phyloP scores from a whole-genome alignment of 2,888 invertebrate species.

The Euproctis similis region DNA sequence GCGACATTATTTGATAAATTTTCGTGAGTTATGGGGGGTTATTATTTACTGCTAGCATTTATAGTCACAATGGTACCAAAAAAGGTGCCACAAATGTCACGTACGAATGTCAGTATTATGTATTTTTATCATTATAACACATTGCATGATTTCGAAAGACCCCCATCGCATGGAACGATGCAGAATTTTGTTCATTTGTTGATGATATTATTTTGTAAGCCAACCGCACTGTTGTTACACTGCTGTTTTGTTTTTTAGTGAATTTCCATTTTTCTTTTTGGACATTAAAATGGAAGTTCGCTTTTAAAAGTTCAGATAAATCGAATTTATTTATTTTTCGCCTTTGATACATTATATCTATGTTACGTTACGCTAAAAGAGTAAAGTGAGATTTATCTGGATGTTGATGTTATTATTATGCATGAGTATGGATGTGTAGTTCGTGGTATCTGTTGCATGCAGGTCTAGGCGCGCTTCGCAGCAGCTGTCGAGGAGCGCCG shows the following conservation, averaged over 20 bases:
- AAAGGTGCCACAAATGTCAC: slow-evolving; percentile 22
- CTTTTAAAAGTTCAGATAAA: slow-evolving; percentile 21
- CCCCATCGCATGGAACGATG: slow-evolving; percentile 46
- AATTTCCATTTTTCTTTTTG: slow-evolving; percentile 29
- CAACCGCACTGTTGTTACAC: slow-evolving; percentile 21
- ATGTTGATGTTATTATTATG: slow-evolving; percentile 42
- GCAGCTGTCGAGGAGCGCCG: slow-evolving; percentile 82
- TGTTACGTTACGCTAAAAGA: not conserved
- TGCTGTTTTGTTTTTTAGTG: slow-evolving; percentile 14
- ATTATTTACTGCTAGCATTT: slow-evolving; percentile 21
- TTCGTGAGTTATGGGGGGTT: slow-evolving; percentile 25
- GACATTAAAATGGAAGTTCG: not conserved
- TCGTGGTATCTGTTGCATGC: slow-evolving; percentile 74
- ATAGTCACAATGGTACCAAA: slow-evolving; percentile 19
- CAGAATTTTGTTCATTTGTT: slow-evolving; percentile 31
- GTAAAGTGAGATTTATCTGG: slow-evolving; percentile 30
- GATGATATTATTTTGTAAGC: slow-evolving; percentile 30
- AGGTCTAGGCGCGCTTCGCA: slow-evolving; percentile 93
- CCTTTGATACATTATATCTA: not conserved
- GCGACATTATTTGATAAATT: slow-evolving; percentile 19
- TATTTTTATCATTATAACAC: slow-evolving; percentile 39
- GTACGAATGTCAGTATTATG: slow-evolving; percentile 24
- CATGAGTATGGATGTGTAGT: slow-evolving; percentile 69
- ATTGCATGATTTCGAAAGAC: slow-evolving; percentile 33
- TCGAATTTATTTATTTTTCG: slow-evolving; percentile 8